These are phyloP conservation scores for Myotis findleyi DNA, from an alignment of 2,797 vertebrate genomes.

Conservation along the genomic window DNA sequence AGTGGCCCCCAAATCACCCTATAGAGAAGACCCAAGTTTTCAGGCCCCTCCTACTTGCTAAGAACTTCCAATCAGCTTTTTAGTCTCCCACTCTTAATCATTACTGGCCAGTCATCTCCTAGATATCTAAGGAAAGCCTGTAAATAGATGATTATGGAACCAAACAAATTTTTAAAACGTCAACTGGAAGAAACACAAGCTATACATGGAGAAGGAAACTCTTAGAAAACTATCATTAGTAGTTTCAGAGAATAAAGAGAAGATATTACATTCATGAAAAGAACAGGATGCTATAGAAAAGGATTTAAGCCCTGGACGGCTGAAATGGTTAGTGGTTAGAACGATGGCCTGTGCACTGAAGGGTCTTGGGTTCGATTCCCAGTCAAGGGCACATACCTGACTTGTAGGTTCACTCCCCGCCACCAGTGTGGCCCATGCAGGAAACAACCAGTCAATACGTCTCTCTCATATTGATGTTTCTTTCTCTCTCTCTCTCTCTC, in stretches of 20 bases:
- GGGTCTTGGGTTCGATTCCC: too few relatives aligned
- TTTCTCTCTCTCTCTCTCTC: too few relatives aligned
- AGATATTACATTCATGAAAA: background rate
- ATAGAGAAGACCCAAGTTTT: background rate
- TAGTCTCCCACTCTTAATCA: background rate
- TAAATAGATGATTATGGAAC: background rate
- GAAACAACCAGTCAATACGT: too few relatives aligned
- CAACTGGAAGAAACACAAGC: background rate
- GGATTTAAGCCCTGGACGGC: background rate
- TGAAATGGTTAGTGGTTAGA: too few relatives aligned
- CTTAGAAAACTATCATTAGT: slow-evolving; percentile 2
- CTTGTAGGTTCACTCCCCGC: too few relatives aligned
- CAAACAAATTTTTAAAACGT: background rate
- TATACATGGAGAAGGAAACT: background rate
- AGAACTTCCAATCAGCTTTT: background rate
- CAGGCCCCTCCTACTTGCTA: background rate
- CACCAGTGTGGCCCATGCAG: too few relatives aligned
- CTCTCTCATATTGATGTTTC: too few relatives aligned
- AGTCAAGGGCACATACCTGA: too few relatives aligned
- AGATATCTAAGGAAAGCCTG: background rate
- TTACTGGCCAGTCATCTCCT: background rate
- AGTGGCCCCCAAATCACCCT: background rate
- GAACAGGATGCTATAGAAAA: background rate
- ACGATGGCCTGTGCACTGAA: too few relatives aligned
- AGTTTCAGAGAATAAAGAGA: background rate